Evolutionary conservation across 2,113 vertebrate genomes (phyloP).

Genomic region (Anseranas semipalmata): DNA sequence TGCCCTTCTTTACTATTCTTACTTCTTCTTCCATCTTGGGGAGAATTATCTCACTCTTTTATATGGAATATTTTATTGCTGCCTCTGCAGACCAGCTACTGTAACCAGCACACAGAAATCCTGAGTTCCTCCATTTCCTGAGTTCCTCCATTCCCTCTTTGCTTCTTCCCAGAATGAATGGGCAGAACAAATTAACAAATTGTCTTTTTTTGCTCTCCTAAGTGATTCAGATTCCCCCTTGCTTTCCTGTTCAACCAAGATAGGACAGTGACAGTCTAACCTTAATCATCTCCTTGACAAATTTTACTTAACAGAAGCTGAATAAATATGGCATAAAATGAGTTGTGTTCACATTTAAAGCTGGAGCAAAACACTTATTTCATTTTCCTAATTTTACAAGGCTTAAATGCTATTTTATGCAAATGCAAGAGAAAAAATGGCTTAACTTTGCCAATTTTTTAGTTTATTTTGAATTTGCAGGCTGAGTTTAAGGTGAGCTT

Average conservation of each 20-base stretch:
- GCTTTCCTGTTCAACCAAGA: background rate
- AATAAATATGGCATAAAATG: background rate
- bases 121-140: background rate
- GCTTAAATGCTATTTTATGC: background rate
- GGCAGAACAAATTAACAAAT: background rate
- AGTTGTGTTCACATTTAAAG: background rate
- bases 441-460: background rate
- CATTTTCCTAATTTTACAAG: background rate
- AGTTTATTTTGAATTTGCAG: background rate
- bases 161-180: background rate
- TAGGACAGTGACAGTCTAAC: background rate
- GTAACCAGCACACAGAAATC: background rate
- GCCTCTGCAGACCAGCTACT: background rate
- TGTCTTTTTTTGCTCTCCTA: background rate
- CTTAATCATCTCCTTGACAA: background rate
- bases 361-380: background rate
- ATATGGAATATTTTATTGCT: background rate
- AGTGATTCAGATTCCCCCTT: background rate
- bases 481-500: background rate
- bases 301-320: background rate
- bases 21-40: background rate
- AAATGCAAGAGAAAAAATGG: background rate
- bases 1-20: background rate
- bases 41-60: background rate
- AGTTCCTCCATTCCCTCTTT: background rate